Base-by-base conservation (phyloP, 2,797 vertebrate genomes). In the Discoglossus pictus region DNA sequence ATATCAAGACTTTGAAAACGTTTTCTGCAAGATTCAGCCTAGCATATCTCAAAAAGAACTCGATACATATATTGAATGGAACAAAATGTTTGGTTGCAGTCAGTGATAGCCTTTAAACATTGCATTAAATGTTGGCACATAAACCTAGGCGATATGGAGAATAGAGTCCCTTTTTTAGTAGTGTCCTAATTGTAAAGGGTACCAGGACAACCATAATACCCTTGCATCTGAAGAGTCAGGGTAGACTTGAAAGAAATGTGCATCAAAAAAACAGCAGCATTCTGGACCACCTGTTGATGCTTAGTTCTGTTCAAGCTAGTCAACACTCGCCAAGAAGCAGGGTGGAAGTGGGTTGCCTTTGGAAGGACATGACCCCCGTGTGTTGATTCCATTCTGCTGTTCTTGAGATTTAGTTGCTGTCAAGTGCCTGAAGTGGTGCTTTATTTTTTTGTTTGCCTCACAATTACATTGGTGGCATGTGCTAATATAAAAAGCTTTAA, bases 401-500 rank as follows among this genome's bases (percentile, higher is more conserved):
- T 94, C 90, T 94, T 84, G 89, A 97, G 91, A 95, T 98, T 98
- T 92, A 92, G 93, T 98, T 98, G 95, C 95, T 95, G 94, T 95
- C 89, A 98, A 99, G 97, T 99, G 97, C 97, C 97, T 99, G 87
- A 94, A 92, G 92, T 95, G 97, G 96, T 98, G 94, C 96, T 98
- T 93, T 93, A 90, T 91, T 88, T 88, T 72, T 93, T 88, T 88
- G 83, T 95, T 96, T 92, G 93, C 93, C 92, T 94, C 94, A 94
- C 92, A 93, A 93, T 93, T 93, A 93, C 91, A 91, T 95, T 92
- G 92, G 92, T 96, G 93, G 93, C 91, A 92, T 92, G 93, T 97
- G 93, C 92, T 95, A 94, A 94, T 95, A 95, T 92, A 90, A 93
- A 95, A 91, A 96, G 94, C 95, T 98, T 98, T 97, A 98, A 96